Conservation (phyloP, 2,888 invertebrate species). For the Ommatoiulus sabulosus region DNA sequence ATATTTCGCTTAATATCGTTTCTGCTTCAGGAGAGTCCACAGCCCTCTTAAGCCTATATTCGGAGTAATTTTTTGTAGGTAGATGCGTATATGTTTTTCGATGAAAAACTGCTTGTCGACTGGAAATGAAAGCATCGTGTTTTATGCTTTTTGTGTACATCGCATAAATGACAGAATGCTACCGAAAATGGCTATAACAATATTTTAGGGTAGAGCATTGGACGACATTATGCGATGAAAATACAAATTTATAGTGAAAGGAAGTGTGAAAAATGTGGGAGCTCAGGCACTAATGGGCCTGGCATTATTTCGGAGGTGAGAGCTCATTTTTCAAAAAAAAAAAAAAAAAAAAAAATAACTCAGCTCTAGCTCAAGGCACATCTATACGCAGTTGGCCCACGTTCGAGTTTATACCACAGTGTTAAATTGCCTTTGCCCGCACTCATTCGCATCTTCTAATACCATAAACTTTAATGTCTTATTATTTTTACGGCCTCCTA, state of each 20-base stretch:
- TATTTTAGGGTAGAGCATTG: constrained; percentile 23
- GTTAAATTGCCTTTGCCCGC: constrained; percentile 30
- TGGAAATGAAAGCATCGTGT: constrained; percentile 31
- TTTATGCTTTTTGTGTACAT: constrained; percentile 34
- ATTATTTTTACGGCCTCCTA: constrained; percentile 10
- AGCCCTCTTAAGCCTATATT: not conserved
- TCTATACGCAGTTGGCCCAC: not conserved
- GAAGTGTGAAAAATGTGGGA: constrained; percentile 40
- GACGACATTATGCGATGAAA: constrained; percentile 36
- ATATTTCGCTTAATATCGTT: constrained; percentile 6
- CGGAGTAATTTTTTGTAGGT: not conserved
- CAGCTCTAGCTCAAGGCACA: not conserved
- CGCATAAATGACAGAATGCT: constrained; percentile 43
- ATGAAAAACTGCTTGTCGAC: constrained; percentile 37
- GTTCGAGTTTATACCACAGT: constrained; percentile 9
- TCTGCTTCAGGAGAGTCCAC: not conserved
- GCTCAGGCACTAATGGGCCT: constrained; percentile 43
- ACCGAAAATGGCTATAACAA: constrained; percentile 23
- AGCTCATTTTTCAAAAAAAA: constrained; percentile 35
- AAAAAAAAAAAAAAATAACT: constrained; percentile 10
- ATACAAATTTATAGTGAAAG: constrained; percentile 30
- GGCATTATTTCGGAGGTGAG: constrained; percentile 40
- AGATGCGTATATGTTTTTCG: not conserved
- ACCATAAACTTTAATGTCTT: constrained; percentile 39
- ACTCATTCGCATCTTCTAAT: constrained; percentile 17